Base-by-base conservation (phyloP, 1,140 invertebrate genomes). In the Rhysida immarginata region DNA sequence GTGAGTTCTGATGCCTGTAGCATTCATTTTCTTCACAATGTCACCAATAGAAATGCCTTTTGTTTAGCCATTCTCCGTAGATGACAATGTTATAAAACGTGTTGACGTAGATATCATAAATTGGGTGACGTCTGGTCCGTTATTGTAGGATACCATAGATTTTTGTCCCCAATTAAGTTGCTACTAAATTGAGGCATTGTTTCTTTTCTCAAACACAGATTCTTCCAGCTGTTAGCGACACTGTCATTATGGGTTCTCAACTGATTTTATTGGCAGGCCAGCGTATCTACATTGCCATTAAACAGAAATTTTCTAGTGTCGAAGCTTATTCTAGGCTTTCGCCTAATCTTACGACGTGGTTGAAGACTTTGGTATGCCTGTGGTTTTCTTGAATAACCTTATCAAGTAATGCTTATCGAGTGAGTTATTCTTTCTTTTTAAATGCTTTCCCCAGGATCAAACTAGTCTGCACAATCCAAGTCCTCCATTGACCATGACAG, bases 211-310 rank as follows among this genome's bases (percentile, higher is more conserved):
- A n/a, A n/a, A n/a, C n/a, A n/a, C 56, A 82, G 80, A 69, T 77
- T 3, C 66, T 84, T 35, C 65, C 74, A 11, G 72, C 80, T 35
- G 77, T 88, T 2, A 78, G 75, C 58, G 78, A 86, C 58, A 74
- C 73, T 42, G 75, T 78, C 61, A 68, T 74, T 23, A 68, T 90
- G 44, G 82, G 81, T 14, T 68, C 73, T 18, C 74, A 80, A 62
- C 69, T 90, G 42, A 66, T 89, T 1, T 72, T 78, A 3, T 76
- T 89, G 41, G 81, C 78, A 26, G 85, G 82, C n/a, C 76, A 80
- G 62, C 70, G 85, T 59, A 65, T 87, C 0, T 46, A 57, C 42
- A 26, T 55, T 53, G 48, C 41, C 14, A 27, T 62, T 13, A 43
- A 43, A n/a, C 43, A 24, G 3, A 50, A 48, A 3, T 23, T 49